Evolutionary conservation across 2,797 vertebrate species (phyloP), one percentile per base, ranked within the genome.

Genomic region (Acipenser transmontanus): DNA sequence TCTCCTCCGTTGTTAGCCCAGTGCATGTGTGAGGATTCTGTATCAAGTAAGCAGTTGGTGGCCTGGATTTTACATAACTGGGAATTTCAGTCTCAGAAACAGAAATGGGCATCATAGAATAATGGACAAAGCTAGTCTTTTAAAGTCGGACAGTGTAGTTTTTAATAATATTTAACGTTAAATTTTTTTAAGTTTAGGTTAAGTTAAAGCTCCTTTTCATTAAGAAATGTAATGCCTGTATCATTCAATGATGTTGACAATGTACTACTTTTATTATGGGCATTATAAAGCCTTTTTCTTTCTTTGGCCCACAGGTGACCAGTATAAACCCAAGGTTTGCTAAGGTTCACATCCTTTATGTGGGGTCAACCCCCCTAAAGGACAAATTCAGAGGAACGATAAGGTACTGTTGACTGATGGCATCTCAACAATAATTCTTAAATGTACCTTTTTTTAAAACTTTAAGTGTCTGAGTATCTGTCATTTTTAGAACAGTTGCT

Each of bases 321-420:
- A 95, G 95, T 77, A 98, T 99, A 74, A 98, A 99, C 74, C 93
- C 95, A 7, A 91, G 96, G 47, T 98, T 94, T 70, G 96, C 95
- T 61, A 98, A 97, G 81, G 96, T 98, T 12, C 94, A 96, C 73
- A 99, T 99, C 72, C 87, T 99, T 0, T 98, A 97, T 0, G 92
- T 99, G 0, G 95, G 95, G 9, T 94, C 95, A 68, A 96, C 95
- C 0, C 94, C 96, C 0, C 89, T 99, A 11, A 98, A 98, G 77
- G 95, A 96, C 69, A 84, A 93, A 61, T 99, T 99, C 76, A 91
- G 95, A 77, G 97, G 97, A 49, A 98, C 96, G 1, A 97, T 99
- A 81, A 92, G 97, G 97, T 99, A 89, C 56, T 34, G 34, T 34
- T 34, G 34, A 34, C 34, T 34, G 34, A 34, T 34, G 1, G 34